Percentiles rank a stretch among this genome's conserved stretches.
phyloP scores from a whole-genome alignment of 2,797 vertebrate genomes.

The Knipowitschia caucasica region DNA sequence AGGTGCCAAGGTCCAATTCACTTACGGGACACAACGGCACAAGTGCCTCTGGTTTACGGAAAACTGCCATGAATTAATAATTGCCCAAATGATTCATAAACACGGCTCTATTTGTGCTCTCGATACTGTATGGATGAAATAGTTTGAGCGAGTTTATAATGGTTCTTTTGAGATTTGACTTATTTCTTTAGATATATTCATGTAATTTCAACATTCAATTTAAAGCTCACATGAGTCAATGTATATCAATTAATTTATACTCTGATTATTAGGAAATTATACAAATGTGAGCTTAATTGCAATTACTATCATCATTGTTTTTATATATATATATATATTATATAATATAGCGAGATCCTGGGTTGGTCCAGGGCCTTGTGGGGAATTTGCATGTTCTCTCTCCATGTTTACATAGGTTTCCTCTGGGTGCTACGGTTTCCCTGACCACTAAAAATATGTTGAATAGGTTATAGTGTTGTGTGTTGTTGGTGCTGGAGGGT shows the following conservation, averaged over 20 bases:
- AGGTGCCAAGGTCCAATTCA: conserved; percentile 86
- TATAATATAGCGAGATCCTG: no score
- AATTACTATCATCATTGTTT: not conserved
- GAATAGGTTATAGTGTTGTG: no score
- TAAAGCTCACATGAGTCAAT: not conserved
- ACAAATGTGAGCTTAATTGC: not conserved
- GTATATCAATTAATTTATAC: not conserved
- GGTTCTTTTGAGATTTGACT: not conserved
- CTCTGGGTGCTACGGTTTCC: no score
- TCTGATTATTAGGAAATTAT: not conserved
- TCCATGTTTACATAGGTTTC: no score
- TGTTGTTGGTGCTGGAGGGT: no score
- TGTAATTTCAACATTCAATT: not conserved
- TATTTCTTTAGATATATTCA: not conserved
- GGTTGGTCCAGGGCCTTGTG: no score
- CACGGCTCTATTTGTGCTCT: conserved; percentile 66
- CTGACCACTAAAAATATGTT: no score
- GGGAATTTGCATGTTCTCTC: no score
- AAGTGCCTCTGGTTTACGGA: conserved; percentile 94
- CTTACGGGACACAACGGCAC: conserved; percentile 90
- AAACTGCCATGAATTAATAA: conserved; percentile 99
- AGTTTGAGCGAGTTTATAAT: not conserved
- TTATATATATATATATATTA: not conserved
- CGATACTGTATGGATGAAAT: conserved; percentile 60
- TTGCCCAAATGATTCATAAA: conserved; percentile 90